Conservation (phyloP, 2,113 vertebrate species). For the Malurus cyaneus region DNA sequence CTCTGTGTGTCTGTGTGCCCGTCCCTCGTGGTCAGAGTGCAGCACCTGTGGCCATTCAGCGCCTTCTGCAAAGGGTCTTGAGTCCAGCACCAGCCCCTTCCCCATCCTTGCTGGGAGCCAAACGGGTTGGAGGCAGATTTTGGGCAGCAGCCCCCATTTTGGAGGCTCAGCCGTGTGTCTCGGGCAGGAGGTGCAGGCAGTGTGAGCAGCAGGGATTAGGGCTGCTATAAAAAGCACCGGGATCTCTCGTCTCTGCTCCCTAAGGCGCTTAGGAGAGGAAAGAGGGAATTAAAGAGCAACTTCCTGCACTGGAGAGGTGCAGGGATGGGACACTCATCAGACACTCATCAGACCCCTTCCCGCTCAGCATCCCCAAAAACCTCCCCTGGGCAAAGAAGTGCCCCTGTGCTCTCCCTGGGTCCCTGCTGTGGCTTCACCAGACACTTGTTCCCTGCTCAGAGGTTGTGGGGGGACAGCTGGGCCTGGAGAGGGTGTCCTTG, state of each 20-base stretch:
- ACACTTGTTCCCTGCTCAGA: background rate
- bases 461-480: background rate
- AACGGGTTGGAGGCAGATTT: background rate
- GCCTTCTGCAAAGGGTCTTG: background rate
- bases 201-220: background rate
- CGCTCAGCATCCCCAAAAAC: background rate
- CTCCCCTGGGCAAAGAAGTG: background rate
- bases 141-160: background rate
- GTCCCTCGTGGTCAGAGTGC: background rate
- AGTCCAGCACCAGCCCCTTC: background rate
- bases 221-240: constrained; percentile 50
- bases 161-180: background rate
- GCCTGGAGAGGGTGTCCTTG: background rate
- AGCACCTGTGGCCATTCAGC: fast-evolving
- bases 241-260: background rate
- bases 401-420: background rate
- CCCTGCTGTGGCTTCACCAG: background rate
- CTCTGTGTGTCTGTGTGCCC: background rate
- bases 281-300: constrained; percentile 37
- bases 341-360: background rate
- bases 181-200: background rate
- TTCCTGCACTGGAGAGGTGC: background rate
- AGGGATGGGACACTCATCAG: background rate
- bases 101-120: background rate
- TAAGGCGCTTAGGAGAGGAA: constrained; percentile 56